Evolutionary conservation across 2,888 invertebrate genomes (phyloP).

Genomic region (Sinopyrophorus schimmeli): DNA sequence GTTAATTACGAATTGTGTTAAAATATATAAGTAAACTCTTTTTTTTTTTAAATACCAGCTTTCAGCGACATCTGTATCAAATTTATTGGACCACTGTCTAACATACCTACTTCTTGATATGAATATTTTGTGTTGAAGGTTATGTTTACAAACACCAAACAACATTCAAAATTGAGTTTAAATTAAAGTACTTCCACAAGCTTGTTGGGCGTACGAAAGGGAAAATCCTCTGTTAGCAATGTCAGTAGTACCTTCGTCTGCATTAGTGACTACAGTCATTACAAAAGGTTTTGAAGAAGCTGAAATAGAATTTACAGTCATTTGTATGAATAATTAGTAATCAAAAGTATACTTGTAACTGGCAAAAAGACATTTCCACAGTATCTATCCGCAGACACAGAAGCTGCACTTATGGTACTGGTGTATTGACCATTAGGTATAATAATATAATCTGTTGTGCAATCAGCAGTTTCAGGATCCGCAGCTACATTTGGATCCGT

Average conservation of each 20-base stretch:
- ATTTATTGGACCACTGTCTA: no score
- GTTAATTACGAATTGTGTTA: no score
- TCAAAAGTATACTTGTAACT: conserved; percentile 59
- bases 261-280: conserved; percentile 71
- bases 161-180: no score
- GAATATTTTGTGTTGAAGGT: no score
- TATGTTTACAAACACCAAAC: no score
- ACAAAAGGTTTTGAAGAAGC: conserved; percentile 72
- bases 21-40: no score
- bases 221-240: conserved; percentile 76
- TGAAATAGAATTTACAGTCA: no score
- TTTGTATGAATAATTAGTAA: background rate
- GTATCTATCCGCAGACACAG: conserved; percentile 66
- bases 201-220: conserved; percentile 67
- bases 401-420: conserved; percentile 53
- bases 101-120: no score
- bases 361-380: conserved; percentile 72
- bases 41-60: no score
- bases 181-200: conserved; percentile 55
- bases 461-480: conserved; percentile 64
- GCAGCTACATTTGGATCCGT: conserved; percentile 63
- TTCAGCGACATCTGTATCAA: no score
- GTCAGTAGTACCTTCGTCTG: conserved; percentile 61
- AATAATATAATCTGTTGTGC: conserved; percentile 73
- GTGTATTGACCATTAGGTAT: conserved; percentile 66